These are phyloP conservation scores for Myrmecophaga tridactyla DNA, from an alignment of 2,113 vertebrate species.

Conservation along the genomic window DNA sequence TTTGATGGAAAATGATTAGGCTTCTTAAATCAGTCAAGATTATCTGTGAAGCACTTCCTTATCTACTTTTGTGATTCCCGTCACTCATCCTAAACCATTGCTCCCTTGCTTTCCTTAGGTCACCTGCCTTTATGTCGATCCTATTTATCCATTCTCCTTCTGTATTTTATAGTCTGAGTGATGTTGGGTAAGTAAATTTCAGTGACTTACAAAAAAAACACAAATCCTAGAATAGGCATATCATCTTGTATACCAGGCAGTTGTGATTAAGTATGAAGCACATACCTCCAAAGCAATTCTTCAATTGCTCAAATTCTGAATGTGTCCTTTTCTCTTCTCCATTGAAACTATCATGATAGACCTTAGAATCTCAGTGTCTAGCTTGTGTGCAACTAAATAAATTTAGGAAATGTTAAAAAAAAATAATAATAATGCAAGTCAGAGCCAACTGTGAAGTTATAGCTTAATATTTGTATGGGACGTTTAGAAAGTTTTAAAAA, in stretches of 20 bases:
- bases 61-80: not conserved
- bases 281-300: not conserved
- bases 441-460: not conserved
- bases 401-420: not conserved
- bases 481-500: not conserved
- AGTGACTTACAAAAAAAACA: not conserved
- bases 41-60: not conserved
- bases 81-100: not conserved
- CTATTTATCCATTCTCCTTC: fast-evolving
- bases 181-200: not conserved
- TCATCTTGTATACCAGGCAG: not conserved
- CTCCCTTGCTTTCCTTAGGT: not conserved
- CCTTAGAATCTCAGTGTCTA: not conserved
- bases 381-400: not conserved
- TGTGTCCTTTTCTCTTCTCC: not conserved
- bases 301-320: not conserved
- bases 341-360: not conserved
- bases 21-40: not conserved
- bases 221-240: not conserved
- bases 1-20: not conserved
- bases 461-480: not conserved
- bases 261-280: not conserved
- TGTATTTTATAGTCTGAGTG: not conserved
- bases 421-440: not conserved
- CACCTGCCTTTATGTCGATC: not conserved